Base-by-base conservation (phyloP, 2,113 vertebrate genomes). In the Myrmecobius fasciatus region DNA sequence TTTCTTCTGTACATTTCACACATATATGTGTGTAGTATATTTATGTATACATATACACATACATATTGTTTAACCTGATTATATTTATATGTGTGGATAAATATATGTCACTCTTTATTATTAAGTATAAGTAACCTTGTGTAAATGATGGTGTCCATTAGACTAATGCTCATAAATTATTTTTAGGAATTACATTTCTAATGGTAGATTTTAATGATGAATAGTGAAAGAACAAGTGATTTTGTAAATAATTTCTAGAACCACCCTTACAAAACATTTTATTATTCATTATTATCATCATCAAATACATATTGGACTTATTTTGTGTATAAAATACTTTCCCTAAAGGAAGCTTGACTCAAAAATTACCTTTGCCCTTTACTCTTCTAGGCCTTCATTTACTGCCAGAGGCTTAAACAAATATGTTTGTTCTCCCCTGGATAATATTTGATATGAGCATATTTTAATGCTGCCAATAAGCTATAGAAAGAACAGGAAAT, bases 301-400 rank as follows among this genome's bases (percentile, higher is more conserved):
- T 43, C 67, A 83, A 83, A 83, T n/a, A 8, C 8, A 24, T 83
- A 43, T 83, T 83, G 52, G 3, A 31, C n/a, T 47, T 3, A 8
- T 22, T 0, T 1, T 17, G 56, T 2, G 8, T 53, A 1, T 0
- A 67, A 1, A 3, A 3, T n/a, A 12, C 7, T 20, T 0, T 14
- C 25, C 28, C 53, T 88, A 91, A 91, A 43, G 52, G 48, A 48
- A 48, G 1, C 4, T 8, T 47, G 31, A 10, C 8, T 14, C 25
- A 43, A 20, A 20, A 11, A 25, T 9, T 10, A n/a, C 26, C 47
- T 54, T 95, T 2, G 3, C 4, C 52, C 6, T 47, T 83, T 17
- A 51, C 2, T 22, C 93, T 8, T 52, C 31, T 20, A 83, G n/a
- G 10, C 17, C 20, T 83, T 20, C 10, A 47, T 24, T 8, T 9